phyloP scores from a whole-genome alignment of 2,797 vertebrate species.

The Circus cinereus region DNA sequence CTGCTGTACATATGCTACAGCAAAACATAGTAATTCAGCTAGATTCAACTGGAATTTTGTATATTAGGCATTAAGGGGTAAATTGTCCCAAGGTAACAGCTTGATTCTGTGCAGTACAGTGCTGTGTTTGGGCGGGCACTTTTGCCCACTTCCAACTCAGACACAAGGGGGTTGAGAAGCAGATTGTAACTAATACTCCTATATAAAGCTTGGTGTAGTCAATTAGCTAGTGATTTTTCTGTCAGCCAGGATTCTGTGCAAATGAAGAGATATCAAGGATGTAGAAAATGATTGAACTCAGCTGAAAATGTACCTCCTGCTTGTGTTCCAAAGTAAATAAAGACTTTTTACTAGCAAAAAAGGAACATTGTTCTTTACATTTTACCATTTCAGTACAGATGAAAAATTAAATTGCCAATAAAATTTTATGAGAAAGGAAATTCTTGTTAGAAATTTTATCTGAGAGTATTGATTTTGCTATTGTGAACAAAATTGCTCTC shows the following conservation, averaged over 20 bases:
- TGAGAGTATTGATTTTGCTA: constrained; percentile 39
- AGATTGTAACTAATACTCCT: constrained; percentile 3
- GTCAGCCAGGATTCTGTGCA: constrained; percentile 40
- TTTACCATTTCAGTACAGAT: not conserved
- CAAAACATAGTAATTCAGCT: constrained; percentile 26
- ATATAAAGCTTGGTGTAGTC: constrained; percentile 27
- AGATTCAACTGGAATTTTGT: not conserved
- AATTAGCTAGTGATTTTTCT: constrained; percentile 66
- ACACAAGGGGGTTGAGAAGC: not conserved
- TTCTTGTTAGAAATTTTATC: constrained; percentile 39
- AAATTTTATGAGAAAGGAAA: constrained; percentile 29
- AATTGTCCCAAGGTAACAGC: not conserved
- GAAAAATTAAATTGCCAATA: constrained; percentile 42
- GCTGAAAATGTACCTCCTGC: constrained; percentile 66
- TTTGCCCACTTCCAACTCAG: not conserved
- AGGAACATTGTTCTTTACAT: not conserved
- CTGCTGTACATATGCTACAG: not conserved
- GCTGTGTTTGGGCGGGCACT: not conserved
- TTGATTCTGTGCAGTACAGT: not conserved
- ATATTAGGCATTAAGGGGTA: not conserved
- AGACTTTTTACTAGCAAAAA: constrained; percentile 36
- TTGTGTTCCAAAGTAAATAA: constrained; percentile 67
- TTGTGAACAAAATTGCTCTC: constrained; percentile 1
- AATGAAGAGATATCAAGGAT: constrained; percentile 58
- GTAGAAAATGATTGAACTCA: constrained; percentile 66